A percentile compares a stretch with the other conserved stretches of the same genome.
Conservation (phyloP, 2,888 invertebrate genomes). For the Brachypalpus laphriformis region DNA sequence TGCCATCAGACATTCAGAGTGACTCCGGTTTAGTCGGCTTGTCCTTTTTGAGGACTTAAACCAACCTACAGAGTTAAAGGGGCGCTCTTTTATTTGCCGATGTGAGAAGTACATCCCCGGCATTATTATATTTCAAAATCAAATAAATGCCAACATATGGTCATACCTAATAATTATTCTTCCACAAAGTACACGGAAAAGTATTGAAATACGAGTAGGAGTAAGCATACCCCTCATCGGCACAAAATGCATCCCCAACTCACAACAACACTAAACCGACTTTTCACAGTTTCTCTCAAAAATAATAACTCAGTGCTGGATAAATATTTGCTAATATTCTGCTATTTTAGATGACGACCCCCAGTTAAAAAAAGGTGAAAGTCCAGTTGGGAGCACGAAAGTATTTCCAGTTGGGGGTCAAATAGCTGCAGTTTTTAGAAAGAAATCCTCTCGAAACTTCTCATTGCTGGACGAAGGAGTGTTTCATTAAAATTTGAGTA, state of each 20-base stretch:
- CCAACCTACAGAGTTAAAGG: no score
- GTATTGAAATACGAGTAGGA: background rate
- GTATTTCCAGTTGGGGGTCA: slow-evolving; percentile 28
- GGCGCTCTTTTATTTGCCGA: no score
- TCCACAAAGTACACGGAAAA: slow-evolving; percentile 1
- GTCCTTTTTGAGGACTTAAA: no score
- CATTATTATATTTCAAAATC: background rate
- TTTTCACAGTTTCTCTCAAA: slow-evolving; percentile 12
- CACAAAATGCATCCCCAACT: slow-evolving; percentile 36
- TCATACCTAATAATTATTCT: slow-evolving; percentile 43
- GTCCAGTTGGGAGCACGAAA: slow-evolving; percentile 26
- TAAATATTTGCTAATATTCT: slow-evolving; percentile 66
- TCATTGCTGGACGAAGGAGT: slow-evolving; percentile 35
- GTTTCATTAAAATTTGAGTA: slow-evolving; percentile 66
- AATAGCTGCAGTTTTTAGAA: slow-evolving; percentile 41
- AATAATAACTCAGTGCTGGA: slow-evolving; percentile 59
- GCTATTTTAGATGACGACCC: slow-evolving; percentile 48
- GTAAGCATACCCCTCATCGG: slow-evolving; percentile 25
- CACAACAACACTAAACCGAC: background rate
- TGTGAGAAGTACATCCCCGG: no score
- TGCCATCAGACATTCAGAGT: no score
- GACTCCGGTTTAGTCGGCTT: no score
- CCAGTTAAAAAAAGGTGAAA: slow-evolving; percentile 42
- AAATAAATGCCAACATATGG: background rate
- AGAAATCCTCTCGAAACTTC: slow-evolving; percentile 29